These are phyloP conservation scores for Cephus sareptanus DNA, from an alignment of 2,888 invertebrate genomes.

Conservation along the genomic window DNA sequence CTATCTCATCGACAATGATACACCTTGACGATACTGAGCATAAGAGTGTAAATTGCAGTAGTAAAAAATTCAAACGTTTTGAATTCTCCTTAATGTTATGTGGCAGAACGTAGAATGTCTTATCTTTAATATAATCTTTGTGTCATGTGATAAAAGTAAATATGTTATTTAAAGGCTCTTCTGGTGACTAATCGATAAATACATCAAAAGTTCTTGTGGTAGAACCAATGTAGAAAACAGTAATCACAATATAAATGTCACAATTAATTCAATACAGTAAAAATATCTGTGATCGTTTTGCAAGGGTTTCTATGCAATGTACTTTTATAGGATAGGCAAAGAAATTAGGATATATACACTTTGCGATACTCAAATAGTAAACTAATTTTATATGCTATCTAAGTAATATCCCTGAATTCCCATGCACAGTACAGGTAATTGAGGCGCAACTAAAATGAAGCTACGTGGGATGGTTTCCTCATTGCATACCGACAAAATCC, in stretches of 20 bases:
- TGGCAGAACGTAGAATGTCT: not conserved
- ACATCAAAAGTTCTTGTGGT: not conserved
- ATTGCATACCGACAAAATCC: constrained; percentile 78
- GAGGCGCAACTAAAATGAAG: constrained; percentile 33
- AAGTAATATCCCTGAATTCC: not conserved
- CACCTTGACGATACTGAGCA: not conserved
- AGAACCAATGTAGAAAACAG: not conserved
- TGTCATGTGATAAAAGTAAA: not conserved
- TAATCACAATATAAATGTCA: not conserved
- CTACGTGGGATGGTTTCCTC: constrained; percentile 38
- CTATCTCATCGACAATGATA: not conserved
- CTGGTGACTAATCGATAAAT: not conserved
- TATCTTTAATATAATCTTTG: not conserved
- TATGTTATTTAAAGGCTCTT: not conserved
- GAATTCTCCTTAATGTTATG: not conserved
- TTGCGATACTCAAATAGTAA: not conserved
- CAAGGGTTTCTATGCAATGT: not conserved
- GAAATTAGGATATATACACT: not conserved
- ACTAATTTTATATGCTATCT: not conserved
- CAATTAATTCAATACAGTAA: not conserved
- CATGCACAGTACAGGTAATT: constrained; percentile 1
- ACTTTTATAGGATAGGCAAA: not conserved
- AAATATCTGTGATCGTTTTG: not conserved
- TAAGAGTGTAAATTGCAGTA: not conserved
- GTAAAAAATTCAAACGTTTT: not conserved